Base-by-base conservation (phyloP, 35 echinoderm and acorn worm species). In the Heliocidaris erythrogramma region DNA sequence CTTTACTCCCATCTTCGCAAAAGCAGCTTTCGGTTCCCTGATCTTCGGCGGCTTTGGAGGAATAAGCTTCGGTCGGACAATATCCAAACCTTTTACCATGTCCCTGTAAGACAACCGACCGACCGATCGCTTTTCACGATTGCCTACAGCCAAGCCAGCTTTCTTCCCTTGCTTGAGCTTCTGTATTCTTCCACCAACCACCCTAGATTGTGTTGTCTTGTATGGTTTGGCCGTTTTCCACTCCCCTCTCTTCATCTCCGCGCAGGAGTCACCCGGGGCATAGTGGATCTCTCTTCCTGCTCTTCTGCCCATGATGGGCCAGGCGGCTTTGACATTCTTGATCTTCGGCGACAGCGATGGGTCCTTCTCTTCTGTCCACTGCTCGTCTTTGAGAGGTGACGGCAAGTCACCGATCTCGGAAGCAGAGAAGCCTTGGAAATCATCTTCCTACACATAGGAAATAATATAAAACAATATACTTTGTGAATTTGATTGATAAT, bases 371-470 rank as follows among this genome's bases (percentile, higher is more conserved):
- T 42, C 13, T 18, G 24, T n/a, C 47, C n/a, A 65, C 10, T 50
- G n/a, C 85, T 88, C 52, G 86, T 30, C 24, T 5, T 29, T 96
- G 31, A 85, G 94, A 17, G 94, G 93, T 29, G 94, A 94, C 4
- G 42, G 24, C 30, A 90, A 85, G 30, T 14, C 60, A 24, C 95
- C 94, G 88, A 97, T 89, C 42, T 98, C 96, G 13, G 93, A 90
- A 31, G 87, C 48, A 18, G 96, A 85, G 93, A 98, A 98, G 11
- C 97, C 97, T 47, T 87, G 48, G 90, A 98, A 98, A 30, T 98
- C 96, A 93, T 98, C 97, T 18, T 98, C 97, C 96, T 98, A 29
- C 42, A 49, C 30, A 48, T 94, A 35, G 53, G 92, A 85, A 60
- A 95, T 88, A 93, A 30, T 12, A 13, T 56, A 92, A 30, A 92